A percentile compares a stretch with the other conserved stretches of the same genome.
phyloP scores from a whole-genome alignment of 2,888 invertebrate genomes.

The Zaprionus obscuricornis region DNA sequence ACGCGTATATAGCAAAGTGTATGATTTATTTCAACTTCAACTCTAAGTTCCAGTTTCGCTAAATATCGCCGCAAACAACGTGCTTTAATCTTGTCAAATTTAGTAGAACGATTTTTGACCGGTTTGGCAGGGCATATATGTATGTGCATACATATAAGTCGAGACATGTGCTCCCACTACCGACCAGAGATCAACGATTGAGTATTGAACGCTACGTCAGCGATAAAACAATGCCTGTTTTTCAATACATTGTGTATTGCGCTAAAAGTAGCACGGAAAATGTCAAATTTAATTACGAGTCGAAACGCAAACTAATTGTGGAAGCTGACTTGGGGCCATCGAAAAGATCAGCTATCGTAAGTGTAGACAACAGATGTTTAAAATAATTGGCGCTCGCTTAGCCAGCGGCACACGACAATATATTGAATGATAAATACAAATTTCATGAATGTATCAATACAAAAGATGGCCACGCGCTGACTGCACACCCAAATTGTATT shows the following conservation, averaged over 20 bases:
- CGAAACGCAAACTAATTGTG: slow-evolving; percentile 71
- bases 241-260: slow-evolving; percentile 47
- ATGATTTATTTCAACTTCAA: slow-evolving; percentile 19
- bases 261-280: slow-evolving; percentile 69
- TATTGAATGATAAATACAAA: slow-evolving; percentile 26
- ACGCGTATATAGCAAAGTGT: slow-evolving; percentile 11
- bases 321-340: slow-evolving; percentile 5
- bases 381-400: slow-evolving; percentile 48
- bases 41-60: slow-evolving; percentile 30
- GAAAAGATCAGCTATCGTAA: slow-evolving; percentile 29
- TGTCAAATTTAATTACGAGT: slow-evolving; percentile 74
- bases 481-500: slow-evolving; percentile 37
- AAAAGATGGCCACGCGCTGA: slow-evolving; percentile 51
- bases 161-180: slow-evolving; percentile 37
- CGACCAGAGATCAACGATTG: slow-evolving; percentile 44
- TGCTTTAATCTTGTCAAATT: slow-evolving; percentile 65
- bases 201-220: slow-evolving; percentile 44
- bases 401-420: slow-evolving; percentile 29
- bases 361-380: slow-evolving; percentile 9
- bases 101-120: slow-evolving; percentile 74
- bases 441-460: slow-evolving; percentile 42
- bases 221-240: slow-evolving; percentile 29
- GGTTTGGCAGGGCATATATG: slow-evolving; percentile 58
- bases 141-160: too few species aligned
- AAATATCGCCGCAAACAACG: slow-evolving; percentile 15